A percentile compares a stretch with the other conserved stretches of the same genome.
Conservation (phyloP, 2,797 vertebrate species). For the Melanotaenia pygmaea region DNA sequence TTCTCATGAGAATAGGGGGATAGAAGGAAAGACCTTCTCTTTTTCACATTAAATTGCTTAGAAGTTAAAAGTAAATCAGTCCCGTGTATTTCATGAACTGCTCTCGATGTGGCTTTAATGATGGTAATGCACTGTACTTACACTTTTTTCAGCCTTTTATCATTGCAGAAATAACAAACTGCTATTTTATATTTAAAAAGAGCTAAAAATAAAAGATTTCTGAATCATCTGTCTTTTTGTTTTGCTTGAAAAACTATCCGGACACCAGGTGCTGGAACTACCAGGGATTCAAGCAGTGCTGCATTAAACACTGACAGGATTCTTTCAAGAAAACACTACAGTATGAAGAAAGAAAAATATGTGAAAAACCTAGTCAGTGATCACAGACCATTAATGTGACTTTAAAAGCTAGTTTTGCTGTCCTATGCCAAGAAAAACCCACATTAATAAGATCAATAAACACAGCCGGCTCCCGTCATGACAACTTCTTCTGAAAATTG, state of each 20-base stretch:
- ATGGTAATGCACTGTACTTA: too few species aligned
- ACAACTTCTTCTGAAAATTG: not conserved
- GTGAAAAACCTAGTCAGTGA: not conserved
- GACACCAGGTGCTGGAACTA: not conserved
- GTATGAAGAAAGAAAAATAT: not conserved
- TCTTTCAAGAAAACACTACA: not conserved
- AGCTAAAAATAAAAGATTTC: not conserved
- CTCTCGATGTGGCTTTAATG: too few species aligned
- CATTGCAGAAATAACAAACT: not conserved
- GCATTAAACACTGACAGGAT: too few species aligned
- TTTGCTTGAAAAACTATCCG: not conserved
- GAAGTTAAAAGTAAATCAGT: too few species aligned
- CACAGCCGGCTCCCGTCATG: not conserved
- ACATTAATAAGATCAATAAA: not conserved
- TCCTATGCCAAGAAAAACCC: not conserved
- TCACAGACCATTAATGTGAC: not conserved
- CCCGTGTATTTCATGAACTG: too few species aligned
- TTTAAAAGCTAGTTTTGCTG: not conserved
- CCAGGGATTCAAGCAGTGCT: too few species aligned
- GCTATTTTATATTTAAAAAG: not conserved
- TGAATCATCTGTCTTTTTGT: not conserved
- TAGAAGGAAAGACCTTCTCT: not conserved
- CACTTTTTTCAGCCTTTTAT: too few species aligned
- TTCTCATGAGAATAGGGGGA: not conserved
- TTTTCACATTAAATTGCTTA: too few species aligned